A percentile compares a stretch with the other conserved stretches of the same genome.
These are phyloP conservation scores for Epinephelus malabaricus DNA, from an alignment of 2,797 vertebrate species.

Conservation along the genomic window DNA sequence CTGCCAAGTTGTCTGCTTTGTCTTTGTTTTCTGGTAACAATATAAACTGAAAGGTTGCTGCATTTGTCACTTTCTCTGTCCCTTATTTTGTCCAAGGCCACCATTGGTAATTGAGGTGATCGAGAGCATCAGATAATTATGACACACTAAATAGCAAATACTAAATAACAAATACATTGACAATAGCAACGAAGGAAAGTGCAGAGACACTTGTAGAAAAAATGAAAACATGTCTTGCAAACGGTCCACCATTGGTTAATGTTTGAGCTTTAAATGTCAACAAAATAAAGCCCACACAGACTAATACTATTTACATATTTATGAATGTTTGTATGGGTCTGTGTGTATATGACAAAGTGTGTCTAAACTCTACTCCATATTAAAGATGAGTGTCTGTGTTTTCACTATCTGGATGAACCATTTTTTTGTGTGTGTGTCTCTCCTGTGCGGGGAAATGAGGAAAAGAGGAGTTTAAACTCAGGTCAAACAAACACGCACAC, in stretches of 20 bases:
- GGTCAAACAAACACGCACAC: conserved; percentile 9
- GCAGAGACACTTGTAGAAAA: not conserved
- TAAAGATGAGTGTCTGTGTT: not conserved
- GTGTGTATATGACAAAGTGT: not conserved
- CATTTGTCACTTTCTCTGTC: conserved; percentile 18
- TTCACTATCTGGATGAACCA: not conserved
- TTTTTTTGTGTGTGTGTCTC: not conserved
- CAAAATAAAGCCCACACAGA: not conserved
- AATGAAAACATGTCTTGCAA: not conserved
- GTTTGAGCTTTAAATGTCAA: not conserved
- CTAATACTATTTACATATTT: not conserved
- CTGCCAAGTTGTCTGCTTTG: conserved; percentile 20
- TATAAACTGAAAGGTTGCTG: conserved; percentile 21
- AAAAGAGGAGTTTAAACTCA: conserved; percentile 16
- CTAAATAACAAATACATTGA: not conserved
- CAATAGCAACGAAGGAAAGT: not conserved
- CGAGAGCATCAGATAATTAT: not conserved
- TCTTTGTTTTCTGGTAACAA: conserved; percentile 30
- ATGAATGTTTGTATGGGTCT: not conserved
- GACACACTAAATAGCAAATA: not conserved
- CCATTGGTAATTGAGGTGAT: not conserved
- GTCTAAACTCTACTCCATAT: not conserved
- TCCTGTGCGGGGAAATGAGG: not conserved
- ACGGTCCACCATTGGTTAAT: not conserved
- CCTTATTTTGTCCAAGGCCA: conserved; percentile 10